A percentile compares a stretch with the other conserved stretches of the same genome.
Evolutionary conservation across 2,797 vertebrate species (phyloP).

Genomic region (Halcyon smyrnensis): DNA sequence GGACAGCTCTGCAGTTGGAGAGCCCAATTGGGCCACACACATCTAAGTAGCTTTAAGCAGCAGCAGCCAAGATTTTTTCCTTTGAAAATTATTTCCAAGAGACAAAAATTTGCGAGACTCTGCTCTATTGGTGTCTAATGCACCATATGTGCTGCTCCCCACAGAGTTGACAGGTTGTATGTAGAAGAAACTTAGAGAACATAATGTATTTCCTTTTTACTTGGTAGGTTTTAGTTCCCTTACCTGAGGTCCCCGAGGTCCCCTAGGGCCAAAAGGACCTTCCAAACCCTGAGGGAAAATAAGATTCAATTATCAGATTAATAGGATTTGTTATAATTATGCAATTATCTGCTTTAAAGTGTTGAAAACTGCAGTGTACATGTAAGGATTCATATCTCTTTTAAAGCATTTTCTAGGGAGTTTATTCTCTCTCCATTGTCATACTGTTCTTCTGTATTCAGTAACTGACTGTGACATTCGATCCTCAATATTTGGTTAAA

Average conservation of each 20-base stretch:
- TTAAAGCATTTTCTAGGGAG: background rate
- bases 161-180: background rate
- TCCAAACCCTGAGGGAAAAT: conserved; percentile 79
- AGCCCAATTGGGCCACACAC: background rate
- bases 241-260: conserved; percentile 82
- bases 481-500: background rate
- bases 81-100: background rate
- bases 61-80: background rate
- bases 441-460: background rate
- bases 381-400: background rate
- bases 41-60: background rate
- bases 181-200: background rate
- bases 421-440: background rate
- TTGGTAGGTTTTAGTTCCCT: background rate
- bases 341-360: background rate
- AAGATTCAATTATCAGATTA: background rate
- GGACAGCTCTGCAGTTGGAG: background rate
- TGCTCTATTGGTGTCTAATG: background rate
- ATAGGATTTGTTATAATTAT: background rate
- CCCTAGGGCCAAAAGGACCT: conserved; percentile 81
- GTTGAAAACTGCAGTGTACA: background rate
- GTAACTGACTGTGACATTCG: background rate
- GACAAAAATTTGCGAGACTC: background rate
- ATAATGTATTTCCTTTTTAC: background rate
- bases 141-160: background rate